phyloP scores from a whole-genome alignment of 2,113 vertebrate species.

The Accipiter virgatus region DNA sequence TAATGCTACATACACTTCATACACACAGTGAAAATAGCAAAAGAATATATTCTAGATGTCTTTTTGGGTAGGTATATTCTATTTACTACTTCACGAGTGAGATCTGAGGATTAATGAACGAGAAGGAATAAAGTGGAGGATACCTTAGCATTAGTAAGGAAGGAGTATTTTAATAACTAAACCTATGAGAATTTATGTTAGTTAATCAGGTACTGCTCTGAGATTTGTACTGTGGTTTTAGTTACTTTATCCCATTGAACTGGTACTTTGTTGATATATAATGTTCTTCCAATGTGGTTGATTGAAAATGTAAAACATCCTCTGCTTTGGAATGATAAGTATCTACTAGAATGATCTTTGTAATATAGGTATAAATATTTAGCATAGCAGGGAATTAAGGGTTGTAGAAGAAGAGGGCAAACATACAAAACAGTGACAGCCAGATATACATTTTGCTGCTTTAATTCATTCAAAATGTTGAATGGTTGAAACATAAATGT shows the following conservation, averaged over 20 bases:
- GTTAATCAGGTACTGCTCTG: neutral
- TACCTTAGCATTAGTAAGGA: neutral
- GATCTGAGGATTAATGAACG: neutral
- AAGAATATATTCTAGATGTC: neutral
- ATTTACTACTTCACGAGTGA: neutral
- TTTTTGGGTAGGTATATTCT: neutral
- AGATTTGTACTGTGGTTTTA: neutral
- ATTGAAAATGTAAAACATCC: neutral
- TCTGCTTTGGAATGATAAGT: neutral
- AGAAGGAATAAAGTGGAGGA: neutral
- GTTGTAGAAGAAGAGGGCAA: neutral
- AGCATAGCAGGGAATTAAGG: too few species aligned
- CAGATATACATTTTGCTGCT: too few species aligned
- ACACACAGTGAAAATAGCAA: neutral
- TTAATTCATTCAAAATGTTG: neutral
- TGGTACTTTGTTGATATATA: too few species aligned
- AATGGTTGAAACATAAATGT: neutral
- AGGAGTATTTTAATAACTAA: neutral
- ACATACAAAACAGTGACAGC: neutral
- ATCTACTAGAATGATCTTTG: neutral
- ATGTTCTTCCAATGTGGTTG: neutral
- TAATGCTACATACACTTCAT: neutral
- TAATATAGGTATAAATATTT: neutral
- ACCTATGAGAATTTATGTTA: neutral
- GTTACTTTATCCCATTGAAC: neutral